These are phyloP conservation scores for Onychorhynchus coronatus DNA, from an alignment of 2,113 vertebrate species.

Conservation along the genomic window DNA sequence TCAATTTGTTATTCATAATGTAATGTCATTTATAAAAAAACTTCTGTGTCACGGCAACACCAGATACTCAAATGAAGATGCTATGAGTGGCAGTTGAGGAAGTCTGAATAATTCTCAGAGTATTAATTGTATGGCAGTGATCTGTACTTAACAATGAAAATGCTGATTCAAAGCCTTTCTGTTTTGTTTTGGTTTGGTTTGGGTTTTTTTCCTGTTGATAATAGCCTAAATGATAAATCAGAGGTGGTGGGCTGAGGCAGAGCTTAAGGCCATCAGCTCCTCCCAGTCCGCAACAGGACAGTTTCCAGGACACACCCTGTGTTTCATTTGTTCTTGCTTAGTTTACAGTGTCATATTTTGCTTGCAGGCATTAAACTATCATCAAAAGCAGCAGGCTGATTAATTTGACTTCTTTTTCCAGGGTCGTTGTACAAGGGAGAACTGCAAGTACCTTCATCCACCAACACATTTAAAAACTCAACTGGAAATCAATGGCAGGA, in stretches of 20 bases:
- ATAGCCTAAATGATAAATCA: neutral
- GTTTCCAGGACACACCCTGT: conserved; percentile 2
- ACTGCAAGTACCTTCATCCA: conserved; percentile 99
- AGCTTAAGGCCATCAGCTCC: neutral
- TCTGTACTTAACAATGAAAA: neutral
- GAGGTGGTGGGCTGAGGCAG: neutral
- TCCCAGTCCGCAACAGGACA: neutral
- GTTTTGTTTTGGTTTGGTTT: neutral
- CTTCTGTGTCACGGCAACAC: neutral
- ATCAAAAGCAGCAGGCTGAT: neutral
- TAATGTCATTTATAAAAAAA: neutral
- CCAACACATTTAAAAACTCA: conserved; percentile 98
- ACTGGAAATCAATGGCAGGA: conserved; percentile 95
- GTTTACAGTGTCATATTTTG: neutral
- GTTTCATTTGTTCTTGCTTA: neutral
- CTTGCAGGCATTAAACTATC: neutral
- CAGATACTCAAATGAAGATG: neutral
- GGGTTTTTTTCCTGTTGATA: fast-evolving
- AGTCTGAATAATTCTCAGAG: neutral
- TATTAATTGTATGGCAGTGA: neutral
- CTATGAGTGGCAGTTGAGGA: neutral
- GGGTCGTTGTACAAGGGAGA: conserved; percentile 97
- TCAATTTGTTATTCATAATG: neutral
- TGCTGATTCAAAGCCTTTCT: neutral
- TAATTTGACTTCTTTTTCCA: conserved; percentile 62